Evolutionary conservation across 2,113 vertebrate species (phyloP).

Genomic region (Sterrhoptilus dennistouni): DNA sequence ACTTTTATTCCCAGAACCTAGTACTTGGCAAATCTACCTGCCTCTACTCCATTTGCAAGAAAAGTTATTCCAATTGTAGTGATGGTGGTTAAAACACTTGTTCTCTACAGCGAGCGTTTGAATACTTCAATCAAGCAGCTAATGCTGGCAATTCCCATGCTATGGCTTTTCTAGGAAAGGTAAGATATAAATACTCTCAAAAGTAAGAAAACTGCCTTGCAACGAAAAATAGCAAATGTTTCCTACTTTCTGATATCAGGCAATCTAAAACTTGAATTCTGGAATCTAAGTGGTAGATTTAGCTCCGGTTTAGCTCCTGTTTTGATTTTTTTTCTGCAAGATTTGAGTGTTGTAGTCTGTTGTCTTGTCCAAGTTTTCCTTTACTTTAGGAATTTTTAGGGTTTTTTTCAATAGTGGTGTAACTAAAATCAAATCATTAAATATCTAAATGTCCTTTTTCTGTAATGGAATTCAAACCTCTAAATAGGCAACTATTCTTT

Average conservation of each 20-base stretch:
- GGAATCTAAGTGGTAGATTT: neutral
- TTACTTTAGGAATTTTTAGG: neutral
- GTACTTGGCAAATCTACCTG: neutral
- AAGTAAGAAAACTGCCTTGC: neutral
- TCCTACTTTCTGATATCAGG: neutral
- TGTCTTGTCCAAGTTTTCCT: neutral
- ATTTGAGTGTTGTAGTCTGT: neutral
- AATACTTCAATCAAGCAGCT: slow-evolving; percentile 97
- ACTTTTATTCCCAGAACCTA: neutral
- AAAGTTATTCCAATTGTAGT: neutral
- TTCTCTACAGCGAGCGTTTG: slow-evolving; percentile 88
- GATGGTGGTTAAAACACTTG: neutral
- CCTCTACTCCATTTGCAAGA: neutral
- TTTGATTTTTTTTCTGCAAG: neutral
- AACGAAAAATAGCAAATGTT: neutral
- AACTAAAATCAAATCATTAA: neutral
- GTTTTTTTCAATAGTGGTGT: neutral
- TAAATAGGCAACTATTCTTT: neutral
- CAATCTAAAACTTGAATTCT: neutral
- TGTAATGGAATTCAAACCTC: neutral
- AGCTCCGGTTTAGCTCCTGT: neutral
- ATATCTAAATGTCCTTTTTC: neutral
- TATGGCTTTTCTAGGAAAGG: slow-evolving; percentile 98
- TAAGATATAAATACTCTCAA: neutral
- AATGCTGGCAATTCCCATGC: slow-evolving; percentile 96